phyloP scores from a whole-genome alignment of 2,888 invertebrate genomes.

The Myathropa florea region DNA sequence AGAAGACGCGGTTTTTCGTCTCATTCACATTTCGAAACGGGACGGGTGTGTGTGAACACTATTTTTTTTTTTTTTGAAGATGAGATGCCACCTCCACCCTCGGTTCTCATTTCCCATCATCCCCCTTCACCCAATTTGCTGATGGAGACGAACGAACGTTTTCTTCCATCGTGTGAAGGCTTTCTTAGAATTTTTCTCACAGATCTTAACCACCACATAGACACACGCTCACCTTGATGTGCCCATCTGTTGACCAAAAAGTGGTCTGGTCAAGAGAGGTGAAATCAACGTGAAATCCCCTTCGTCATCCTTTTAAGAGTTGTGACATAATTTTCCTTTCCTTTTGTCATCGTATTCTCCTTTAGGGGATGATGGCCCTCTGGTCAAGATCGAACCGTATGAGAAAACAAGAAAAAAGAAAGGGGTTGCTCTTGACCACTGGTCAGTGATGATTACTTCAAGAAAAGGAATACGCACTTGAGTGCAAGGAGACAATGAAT shows the following conservation, averaged over 20 bases:
- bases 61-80: too few species aligned
- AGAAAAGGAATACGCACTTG: background rate
- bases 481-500: background rate
- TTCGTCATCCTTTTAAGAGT: background rate
- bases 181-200: background rate
- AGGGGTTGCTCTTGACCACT: background rate
- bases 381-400: background rate
- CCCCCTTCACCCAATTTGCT: too few species aligned
- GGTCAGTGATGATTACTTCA: background rate
- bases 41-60: too few species aligned
- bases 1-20: slow-evolving; percentile 9
- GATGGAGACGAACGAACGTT: too few species aligned
- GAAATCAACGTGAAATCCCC: background rate
- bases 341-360: background rate
- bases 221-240: background rate
- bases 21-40: too few species aligned
- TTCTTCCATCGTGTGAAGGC: background rate
- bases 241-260: background rate
- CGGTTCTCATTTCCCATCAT: too few species aligned
- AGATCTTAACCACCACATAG: background rate
- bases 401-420: background rate
- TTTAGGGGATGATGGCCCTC: background rate
- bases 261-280: background rate
- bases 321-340: too few species aligned
- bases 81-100: too few species aligned